Evolutionary conservation across 2,888 invertebrate species (phyloP), one percentile per base, ranked within the genome.

Genomic region (Halocaridina rubra): DNA sequence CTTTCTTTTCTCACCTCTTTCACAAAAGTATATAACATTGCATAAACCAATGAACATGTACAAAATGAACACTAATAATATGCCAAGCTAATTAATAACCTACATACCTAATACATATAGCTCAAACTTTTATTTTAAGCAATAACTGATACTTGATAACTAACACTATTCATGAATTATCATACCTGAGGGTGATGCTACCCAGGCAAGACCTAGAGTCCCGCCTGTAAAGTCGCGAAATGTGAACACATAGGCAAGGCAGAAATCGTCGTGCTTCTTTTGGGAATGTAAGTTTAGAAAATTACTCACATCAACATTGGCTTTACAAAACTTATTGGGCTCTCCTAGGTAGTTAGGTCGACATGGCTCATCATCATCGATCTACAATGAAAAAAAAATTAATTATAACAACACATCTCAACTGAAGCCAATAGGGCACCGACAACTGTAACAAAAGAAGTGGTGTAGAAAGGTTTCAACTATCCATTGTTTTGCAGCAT

Each of bases 201-300:
- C 99, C 99, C 99, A 99, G 3, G 99, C 99, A 71, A 99, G 92
- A 27, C 99, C 99, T 61, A 99, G 93, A 22, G 99, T 99, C 86
- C 99, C 99, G 8, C 98, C 98, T 24, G 97, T 97, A 91, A 99
- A 99, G 91, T 99, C 99, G 74, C 89, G 80, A 88, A 92, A 92
- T 0, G 99, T 99, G 92, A 99, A 98, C 87, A 99, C 97, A 91
- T 99, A 99, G n/a, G 99, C 99, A 88, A 99, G 93, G 91, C 99
- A 99, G 92, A 99, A 99, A 91, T 97, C 97, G 90, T 98, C 97
- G 91, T 99, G 99, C 92, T 99, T 97, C 82, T 96, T 96, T 88
- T 98, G 93, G 13, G 99, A 99, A 91, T 99, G 99, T 67, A 99
- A 93, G 92, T 99, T 99, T 84, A 99, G 93, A 92, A 98, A 99